phyloP scores from a whole-genome alignment of 2,113 vertebrate genomes.

The Hystrix brachyura region DNA sequence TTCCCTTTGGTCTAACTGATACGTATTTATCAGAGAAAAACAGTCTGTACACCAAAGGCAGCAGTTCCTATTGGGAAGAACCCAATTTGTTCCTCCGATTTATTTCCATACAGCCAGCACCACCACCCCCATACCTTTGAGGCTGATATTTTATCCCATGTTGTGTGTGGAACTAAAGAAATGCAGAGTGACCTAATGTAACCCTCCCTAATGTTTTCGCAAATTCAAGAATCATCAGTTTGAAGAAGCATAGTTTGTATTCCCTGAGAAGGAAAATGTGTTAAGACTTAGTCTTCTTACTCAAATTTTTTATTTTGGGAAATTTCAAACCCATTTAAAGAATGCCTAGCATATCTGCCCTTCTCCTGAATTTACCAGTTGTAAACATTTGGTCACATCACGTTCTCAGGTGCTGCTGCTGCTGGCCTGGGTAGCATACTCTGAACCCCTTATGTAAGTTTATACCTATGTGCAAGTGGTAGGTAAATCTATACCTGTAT shows the following conservation, averaged over 20 bases:
- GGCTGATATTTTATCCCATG: neutral
- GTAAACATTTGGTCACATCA: neutral
- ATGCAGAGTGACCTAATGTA: neutral
- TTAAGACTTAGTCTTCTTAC: neutral
- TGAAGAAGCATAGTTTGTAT: neutral
- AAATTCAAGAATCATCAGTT: neutral
- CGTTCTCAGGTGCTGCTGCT: neutral
- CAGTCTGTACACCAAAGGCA: neutral
- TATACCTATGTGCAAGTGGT: neutral
- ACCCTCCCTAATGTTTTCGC: neutral
- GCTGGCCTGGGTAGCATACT: neutral
- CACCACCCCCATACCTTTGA: too few relatives aligned
- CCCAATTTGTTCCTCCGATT: neutral
- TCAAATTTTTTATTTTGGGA: neutral
- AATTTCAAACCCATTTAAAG: neutral
- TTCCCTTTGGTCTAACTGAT: neutral
- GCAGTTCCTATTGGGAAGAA: neutral
- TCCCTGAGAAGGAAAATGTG: neutral
- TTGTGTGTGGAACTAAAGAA: neutral
- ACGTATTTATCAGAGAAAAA: neutral
- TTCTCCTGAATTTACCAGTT: neutral
- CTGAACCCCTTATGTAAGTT: neutral
- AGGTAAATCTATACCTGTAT: neutral
- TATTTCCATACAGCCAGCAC: neutral
- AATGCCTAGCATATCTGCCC: neutral